Base-by-base conservation (phyloP, 2,113 vertebrate genomes). In the Thalassoma bifasciatum region DNA sequence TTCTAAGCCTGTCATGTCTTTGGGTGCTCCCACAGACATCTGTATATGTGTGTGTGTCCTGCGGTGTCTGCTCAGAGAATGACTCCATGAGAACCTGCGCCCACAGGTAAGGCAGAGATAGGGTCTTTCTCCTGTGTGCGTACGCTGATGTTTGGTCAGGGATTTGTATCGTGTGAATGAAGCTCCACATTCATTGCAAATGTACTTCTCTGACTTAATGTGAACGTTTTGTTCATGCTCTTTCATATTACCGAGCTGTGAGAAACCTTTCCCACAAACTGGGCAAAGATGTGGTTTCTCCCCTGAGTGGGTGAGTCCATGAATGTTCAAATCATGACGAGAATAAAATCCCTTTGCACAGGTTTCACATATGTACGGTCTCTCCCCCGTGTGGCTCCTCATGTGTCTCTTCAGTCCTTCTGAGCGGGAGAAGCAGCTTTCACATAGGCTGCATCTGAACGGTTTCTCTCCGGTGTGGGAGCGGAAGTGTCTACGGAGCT, bases 221-320 rank as follows among this genome's bases (percentile, higher is more conserved):
- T 92, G 91, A 22, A 92, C 90, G 3, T 86, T 89, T 23, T 89
- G 89, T 40, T 90, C 85, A 1, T 92, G 91, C 22, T 90, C 91
- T 36, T 79, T 90, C 91, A 92, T 91, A 76, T 92, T 92, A 40
- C 91, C 91, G 26, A 90, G 76, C 78, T 92, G 91, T 0, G 91
- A 89, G 63, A 92, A 92, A 49, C 91, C 86, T 82, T 92, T 92
- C 0, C 91, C 91, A 2, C 91, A 92, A 68, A 92, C 78, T 0
- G 88, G 83, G 70, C 91, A 92, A 5, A 88, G 71, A 38, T 92
- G 87, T 0, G 91, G 91, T 47, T 91, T 92, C 80, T 90, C 88
- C 0, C 91, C 91, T 0, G 91, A 89, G 78, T 92, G 91, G 38
- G 58, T 91, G 73, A 90, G 50, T 0, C 0, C 37, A 0, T 92